phyloP scores from a whole-genome alignment of 2,113 vertebrate species.

The Sebastes fasciatus region DNA sequence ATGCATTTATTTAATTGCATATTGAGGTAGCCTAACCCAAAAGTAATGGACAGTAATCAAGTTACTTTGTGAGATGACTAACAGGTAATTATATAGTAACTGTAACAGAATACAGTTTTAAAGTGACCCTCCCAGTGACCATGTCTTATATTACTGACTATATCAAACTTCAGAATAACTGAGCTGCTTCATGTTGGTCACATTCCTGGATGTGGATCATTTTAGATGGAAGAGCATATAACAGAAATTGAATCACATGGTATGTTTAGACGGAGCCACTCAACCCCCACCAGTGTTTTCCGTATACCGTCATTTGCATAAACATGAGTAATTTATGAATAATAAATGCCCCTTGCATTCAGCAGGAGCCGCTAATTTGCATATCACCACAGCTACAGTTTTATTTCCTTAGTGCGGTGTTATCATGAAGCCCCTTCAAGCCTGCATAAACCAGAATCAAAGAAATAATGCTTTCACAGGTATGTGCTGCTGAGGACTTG shows the following conservation, averaged over 20 bases:
- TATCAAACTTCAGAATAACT: conserved; percentile 9
- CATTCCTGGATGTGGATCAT: conserved; percentile 41
- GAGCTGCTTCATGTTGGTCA: conserved; percentile 12
- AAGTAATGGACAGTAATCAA: too few relatives aligned
- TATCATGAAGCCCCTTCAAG: conserved; percentile 87
- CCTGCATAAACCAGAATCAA: conserved; percentile 88
- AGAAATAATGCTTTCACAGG: conserved; percentile 87
- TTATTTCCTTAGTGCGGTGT: conserved; percentile 87
- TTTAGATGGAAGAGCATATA: conserved; percentile 28
- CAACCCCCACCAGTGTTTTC: conserved; percentile 77
- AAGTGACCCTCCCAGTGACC: too few relatives aligned
- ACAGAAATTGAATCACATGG: conserved; percentile 43
- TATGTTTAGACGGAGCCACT: conserved; percentile 72
- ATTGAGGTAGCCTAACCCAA: too few relatives aligned
- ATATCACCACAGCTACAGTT: conserved; percentile 92
- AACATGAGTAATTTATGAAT: conserved; percentile 97
- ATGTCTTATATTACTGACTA: background rate
- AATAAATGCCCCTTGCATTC: conserved; percentile 94
- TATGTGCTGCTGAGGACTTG: conserved; percentile 83
- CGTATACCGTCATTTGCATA: conserved; percentile 91
- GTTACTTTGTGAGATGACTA: too few relatives aligned
- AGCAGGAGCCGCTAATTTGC: conserved; percentile 92
- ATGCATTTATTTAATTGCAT: too few relatives aligned
- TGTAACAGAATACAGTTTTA: too few relatives aligned
- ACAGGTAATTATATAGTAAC: too few relatives aligned